Conservation (phyloP, 2,113 vertebrate species). For the Pachyramphus minor region DNA sequence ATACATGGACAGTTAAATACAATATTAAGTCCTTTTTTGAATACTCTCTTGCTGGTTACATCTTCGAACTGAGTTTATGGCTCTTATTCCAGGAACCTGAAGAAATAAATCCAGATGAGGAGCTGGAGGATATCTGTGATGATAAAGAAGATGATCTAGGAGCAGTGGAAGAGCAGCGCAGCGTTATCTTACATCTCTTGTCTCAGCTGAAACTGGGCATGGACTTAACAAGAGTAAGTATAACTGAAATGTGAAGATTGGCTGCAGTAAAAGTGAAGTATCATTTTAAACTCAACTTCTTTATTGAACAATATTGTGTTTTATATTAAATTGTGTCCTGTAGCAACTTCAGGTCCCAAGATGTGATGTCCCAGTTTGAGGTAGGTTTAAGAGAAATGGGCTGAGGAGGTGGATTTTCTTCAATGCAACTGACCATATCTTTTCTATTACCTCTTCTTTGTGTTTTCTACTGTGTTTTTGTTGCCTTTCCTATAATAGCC, state of each 20-base stretch:
- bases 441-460: neutral
- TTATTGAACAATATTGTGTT: neutral
- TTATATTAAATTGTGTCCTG: neutral
- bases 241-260: neutral
- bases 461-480: neutral
- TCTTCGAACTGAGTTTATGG: neutral
- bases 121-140: conserved; percentile 83
- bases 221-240: conserved; percentile 95
- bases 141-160: conserved; percentile 90
- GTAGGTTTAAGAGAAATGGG: neutral
- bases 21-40: neutral
- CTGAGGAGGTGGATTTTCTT: neutral
- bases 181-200: conserved; percentile 94
- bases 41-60: neutral
- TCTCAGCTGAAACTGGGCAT: conserved; percentile 99
- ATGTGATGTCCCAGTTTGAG: neutral
- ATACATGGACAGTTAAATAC: neutral
- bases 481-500: neutral
- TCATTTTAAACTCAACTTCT: neutral
- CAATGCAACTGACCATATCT: neutral
- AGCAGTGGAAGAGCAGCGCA: conserved; percentile 94
- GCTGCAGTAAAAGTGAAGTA: neutral
- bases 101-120: conserved; percentile 88
- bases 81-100: conserved; percentile 82
- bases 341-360: neutral